These are phyloP conservation scores for Acleris laterana DNA, from an alignment of 2,888 invertebrate genomes.

Conservation along the genomic window DNA sequence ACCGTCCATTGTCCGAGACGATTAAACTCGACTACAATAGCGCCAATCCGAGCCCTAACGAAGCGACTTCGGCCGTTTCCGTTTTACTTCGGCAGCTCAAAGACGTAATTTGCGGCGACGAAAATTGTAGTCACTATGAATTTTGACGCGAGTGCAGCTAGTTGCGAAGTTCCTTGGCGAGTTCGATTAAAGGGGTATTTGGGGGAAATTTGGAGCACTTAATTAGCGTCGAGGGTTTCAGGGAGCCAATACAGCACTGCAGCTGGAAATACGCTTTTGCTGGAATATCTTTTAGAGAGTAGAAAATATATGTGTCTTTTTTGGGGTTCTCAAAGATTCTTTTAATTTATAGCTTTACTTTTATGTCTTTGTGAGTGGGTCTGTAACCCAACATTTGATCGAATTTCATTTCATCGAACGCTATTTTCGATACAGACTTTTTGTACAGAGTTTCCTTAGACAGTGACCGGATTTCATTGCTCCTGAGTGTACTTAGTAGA, in stretches of 20 bases:
- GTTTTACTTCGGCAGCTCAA: conserved; percentile 70
- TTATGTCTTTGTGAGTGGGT: no score
- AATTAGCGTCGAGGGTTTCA: conserved; percentile 16
- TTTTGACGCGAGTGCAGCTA: conserved; percentile 65
- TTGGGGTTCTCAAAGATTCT: no score
- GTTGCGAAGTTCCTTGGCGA: conserved; percentile 48
- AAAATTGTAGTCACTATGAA: conserved; percentile 70
- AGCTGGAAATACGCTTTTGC: no score
- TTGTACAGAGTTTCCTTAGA: no score
- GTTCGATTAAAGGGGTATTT: conserved; percentile 27
- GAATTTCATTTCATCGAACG: no score
- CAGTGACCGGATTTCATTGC: no score
- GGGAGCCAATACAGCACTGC: not conserved
- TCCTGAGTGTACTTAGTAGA: no score
- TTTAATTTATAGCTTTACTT: no score
- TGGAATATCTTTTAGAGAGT: no score
- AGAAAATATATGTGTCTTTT: no score
- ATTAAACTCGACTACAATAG: conserved; percentile 76
- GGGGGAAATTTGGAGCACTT: conserved; percentile 18
- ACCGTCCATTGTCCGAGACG: conserved; percentile 77
- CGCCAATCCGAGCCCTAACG: conserved; percentile 77
- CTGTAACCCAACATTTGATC: no score
- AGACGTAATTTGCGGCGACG: conserved; percentile 80
- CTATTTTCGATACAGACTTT: no score
- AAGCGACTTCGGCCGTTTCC: conserved; percentile 79